Base-by-base conservation (phyloP, 1,140 invertebrate genomes). In the Metaphire vulgaris region DNA sequence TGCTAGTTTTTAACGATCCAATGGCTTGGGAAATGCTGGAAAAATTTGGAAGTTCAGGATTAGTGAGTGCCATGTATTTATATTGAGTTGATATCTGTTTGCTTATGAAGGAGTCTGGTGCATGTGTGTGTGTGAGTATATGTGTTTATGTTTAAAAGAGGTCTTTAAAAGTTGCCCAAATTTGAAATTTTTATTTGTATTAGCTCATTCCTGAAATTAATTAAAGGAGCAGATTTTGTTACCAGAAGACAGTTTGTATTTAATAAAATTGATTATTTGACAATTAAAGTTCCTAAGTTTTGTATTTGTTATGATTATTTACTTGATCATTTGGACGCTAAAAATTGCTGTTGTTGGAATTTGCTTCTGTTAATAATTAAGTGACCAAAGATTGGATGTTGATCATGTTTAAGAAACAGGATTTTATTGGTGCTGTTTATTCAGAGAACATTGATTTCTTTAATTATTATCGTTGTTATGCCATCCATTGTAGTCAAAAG, bases 11-110 rank as follows among this genome's bases (percentile, higher is more conserved):
- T 78, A 83, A 83, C 72, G 86, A 87, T 78, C 80, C 84, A 6
- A 73, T 82, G 33, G 80, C 83, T n/a, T 85, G 84, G 80, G 85
- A 86, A 28, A 84, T 85, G 78, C 79, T 87, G 26, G 82, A 85
- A 32, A 81, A 81, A 65, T 82, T 82, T 80, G 82, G 82, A 28
- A 77, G 80, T 34, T 77, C 77, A 34, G 33, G 34, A 31, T 28
- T 66, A 31, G 74, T 79, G 71, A 75, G 78, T 78, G n/a, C 21
- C 41, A 56, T 56, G 6, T 56, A 56, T 21, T 12, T 6, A 56
- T 56, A 21, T 6, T 12, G 6, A 21, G 6, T 67, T 16, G 26
- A 21, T 64, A 41, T 70, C 31, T 67, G 41, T 56, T 6, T 6
- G 6, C 21, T 56, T 56, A 6, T 21, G 21, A 56, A 56, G 41